Evolutionary conservation across 1,140 invertebrate species (phyloP), one percentile per base, ranked within the genome.

Genomic region (Anthonomus grandis): DNA sequence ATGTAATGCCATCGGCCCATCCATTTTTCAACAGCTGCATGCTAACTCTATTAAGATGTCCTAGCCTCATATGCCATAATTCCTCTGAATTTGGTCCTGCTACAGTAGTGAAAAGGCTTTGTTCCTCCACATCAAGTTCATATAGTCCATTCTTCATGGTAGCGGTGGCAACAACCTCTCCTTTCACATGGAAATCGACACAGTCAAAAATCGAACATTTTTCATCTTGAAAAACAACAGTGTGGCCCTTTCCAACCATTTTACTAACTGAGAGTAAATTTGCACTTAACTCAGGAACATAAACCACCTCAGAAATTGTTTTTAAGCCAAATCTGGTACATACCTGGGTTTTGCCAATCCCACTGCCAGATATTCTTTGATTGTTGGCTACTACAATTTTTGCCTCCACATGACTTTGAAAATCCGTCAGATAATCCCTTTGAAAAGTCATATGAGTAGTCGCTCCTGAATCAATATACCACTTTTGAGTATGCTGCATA

Each of bases 381-480:
- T 48, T 47, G 24, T 58, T 53, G 21, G 55, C 60, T 15, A 48
- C 47, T 31, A 38, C 36, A 12, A 58, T 41, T 45, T 44, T 39
- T 8, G 5, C 15, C 8, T 31, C 8, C 8, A 8, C n/a, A n/a
- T n/a, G n/a, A n/a, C n/a, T n/a, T n/a, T n/a, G n/a, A n/a, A 39
- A n/a, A n/a, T n/a, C n/a, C n/a, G n/a, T n/a, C n/a, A n/a, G n/a
- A n/a, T n/a, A n/a, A n/a, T n/a, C n/a, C n/a, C n/a, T n/a, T n/a
- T n/a, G n/a, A n/a, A n/a, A n/a, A n/a, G n/a, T n/a, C n/a, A n/a
- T n/a, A n/a, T n/a, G n/a, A n/a, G n/a, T 31, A n/a, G 27, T 50
- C 10, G 64, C 62, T 19, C 62, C 62, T 37, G 46, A 53, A 44
- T 66, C 59, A 9, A 66, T 51, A 31, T 53, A 66, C 56, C 64